Percentiles rank a stretch among this genome's conserved stretches.
Conservation (phyloP, 2,797 vertebrate species). For the Sardinella longiceps region DNA sequence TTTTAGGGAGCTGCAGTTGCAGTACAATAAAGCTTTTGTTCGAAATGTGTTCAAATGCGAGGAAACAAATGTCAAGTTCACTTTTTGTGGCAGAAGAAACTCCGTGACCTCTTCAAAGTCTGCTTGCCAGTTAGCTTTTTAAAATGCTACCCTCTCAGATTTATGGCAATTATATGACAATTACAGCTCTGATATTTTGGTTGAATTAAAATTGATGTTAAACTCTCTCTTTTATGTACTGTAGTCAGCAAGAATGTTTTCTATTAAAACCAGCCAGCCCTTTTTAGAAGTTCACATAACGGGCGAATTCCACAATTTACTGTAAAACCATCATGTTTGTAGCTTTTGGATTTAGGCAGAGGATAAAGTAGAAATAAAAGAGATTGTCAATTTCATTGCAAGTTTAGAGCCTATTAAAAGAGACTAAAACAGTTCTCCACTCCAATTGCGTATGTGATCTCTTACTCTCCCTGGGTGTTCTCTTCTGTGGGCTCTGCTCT, state of each 20-base stretch:
- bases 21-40: neutral
- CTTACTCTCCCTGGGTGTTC: neutral
- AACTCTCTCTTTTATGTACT: neutral
- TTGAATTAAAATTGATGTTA: conserved; percentile 6
- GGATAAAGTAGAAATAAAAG: neutral
- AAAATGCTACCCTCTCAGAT: conserved; percentile 5
- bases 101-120: neutral
- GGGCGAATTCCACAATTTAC: conserved; percentile 9
- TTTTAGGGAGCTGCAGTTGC: neutral
- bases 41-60: neutral
- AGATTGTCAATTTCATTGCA: neutral
- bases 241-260: neutral
- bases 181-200: conserved; percentile 18
- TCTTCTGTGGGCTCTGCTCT: no score
- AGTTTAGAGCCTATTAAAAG: neutral
- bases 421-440: neutral
- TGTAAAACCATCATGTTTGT: conserved; percentile 13
- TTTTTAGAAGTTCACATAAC: neutral
- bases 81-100: neutral
- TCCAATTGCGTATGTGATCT: neutral
- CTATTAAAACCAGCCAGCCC: neutral
- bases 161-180: conserved; percentile 22
- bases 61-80: conserved; percentile 20
- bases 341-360: neutral
- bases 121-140: neutral